Percentiles rank a stretch among this genome's conserved stretches.
Conservation (phyloP, 2,888 invertebrate species). For the Drosophila mimica region DNA sequence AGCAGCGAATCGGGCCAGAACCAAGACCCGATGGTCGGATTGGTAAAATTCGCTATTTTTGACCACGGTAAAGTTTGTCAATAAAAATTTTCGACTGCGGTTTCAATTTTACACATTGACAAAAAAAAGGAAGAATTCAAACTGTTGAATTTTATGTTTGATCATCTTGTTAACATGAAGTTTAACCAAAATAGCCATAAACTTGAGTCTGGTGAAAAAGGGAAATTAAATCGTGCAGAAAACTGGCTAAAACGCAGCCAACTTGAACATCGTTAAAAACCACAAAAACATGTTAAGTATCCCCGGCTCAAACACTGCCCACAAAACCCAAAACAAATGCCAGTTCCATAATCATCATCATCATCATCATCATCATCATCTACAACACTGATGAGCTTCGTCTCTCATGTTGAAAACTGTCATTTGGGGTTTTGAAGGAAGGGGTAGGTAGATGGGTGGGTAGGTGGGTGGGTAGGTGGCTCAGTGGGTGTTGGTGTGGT, state of each 20-base stretch:
- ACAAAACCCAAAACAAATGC: conserved; percentile 48
- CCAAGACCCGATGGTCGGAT: conserved; percentile 15
- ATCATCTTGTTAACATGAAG: conserved; percentile 28
- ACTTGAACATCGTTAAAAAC: conserved; percentile 54
- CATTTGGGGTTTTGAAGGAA: conserved; percentile 34
- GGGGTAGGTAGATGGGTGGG: neutral
- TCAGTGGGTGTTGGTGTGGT: neutral
- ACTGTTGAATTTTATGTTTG: neutral
- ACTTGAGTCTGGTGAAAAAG: conserved; percentile 15
- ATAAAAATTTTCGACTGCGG: conserved; percentile 8
- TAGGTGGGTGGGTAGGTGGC: neutral
- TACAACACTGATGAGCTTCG: conserved; percentile 52
- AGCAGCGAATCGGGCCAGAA: conserved; percentile 7
- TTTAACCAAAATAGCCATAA: conserved; percentile 10
- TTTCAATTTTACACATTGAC: neutral
- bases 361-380: conserved; percentile 50
- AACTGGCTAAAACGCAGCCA: conserved; percentile 62
- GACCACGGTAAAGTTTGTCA: conserved; percentile 14
- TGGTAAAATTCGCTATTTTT: conserved; percentile 2
- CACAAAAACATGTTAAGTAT: conserved; percentile 57
- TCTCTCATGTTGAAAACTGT: conserved; percentile 51
- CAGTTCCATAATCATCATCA: conserved; percentile 39
- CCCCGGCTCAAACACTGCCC: conserved; percentile 25
- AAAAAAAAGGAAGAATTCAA: neutral
- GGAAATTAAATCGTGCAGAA: conserved; percentile 69